Conservation (phyloP, 1,140 invertebrate species). For the Patella vulgata region DNA sequence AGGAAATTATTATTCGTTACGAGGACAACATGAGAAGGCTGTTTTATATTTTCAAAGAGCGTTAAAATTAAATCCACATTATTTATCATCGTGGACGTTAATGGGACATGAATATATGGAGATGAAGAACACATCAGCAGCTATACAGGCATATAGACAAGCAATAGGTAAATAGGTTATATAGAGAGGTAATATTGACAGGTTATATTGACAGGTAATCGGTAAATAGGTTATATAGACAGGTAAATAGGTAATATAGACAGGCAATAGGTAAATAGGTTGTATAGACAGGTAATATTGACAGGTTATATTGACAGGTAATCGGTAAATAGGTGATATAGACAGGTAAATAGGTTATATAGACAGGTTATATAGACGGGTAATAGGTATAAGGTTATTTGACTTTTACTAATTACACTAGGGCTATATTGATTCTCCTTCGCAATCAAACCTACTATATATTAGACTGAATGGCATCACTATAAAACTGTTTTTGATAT, state of each 20-base stretch:
- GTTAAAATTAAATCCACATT: conserved; percentile 92
- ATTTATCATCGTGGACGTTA: conserved; percentile 94
- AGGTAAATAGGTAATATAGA: conserved; percentile 93
- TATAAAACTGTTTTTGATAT: not conserved
- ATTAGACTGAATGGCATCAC: not conserved
- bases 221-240: conserved; percentile 87
- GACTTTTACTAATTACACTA: not conserved
- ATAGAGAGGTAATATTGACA: too few relatives aligned
- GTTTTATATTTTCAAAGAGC: conserved; percentile 96
- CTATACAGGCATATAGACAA: conserved; percentile 96
- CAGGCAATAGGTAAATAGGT: conserved; percentile 86
- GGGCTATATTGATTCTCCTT: not conserved
- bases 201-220: not conserved
- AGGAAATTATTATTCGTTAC: conserved; percentile 98
- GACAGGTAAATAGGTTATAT: conserved; percentile 95
- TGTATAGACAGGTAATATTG: too few relatives aligned
- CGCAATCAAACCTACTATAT: not conserved
- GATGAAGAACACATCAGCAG: conserved; percentile 97
- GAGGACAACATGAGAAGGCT: conserved; percentile 95
- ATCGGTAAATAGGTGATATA: conserved; percentile 81
- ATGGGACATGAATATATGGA: conserved; percentile 99
- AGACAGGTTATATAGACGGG: too few relatives aligned
- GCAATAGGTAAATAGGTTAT: conserved; percentile 83
- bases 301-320: not conserved
- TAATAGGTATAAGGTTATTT: too few relatives aligned